Percentiles rank a stretch among this genome's conserved stretches.
These are phyloP conservation scores for Eristalis pertinax DNA, from an alignment of 2,888 invertebrate genomes.

Conservation along the genomic window DNA sequence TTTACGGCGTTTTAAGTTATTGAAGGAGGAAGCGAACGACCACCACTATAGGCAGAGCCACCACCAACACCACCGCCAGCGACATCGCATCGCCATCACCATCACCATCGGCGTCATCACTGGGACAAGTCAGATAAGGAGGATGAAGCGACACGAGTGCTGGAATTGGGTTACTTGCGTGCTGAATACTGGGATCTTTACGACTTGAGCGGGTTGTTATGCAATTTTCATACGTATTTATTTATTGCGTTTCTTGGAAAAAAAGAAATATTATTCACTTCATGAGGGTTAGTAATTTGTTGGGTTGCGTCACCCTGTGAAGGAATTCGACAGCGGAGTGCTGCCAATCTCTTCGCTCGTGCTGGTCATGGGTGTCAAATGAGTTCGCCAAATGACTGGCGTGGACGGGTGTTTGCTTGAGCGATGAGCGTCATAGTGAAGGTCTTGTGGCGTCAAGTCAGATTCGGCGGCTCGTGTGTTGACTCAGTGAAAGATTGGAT, in stretches of 20 bases:
- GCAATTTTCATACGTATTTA: conserved; percentile 22
- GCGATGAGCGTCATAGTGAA: neutral
- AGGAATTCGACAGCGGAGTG: neutral
- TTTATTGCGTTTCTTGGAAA: neutral
- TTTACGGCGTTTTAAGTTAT: conserved; percentile 63
- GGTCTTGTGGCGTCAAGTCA: neutral
- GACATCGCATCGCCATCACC: neutral
- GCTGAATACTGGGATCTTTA: conserved; percentile 28
- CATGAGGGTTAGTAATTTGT: neutral
- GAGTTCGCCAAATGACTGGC: neutral
- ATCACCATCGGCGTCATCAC: conserved; percentile 7
- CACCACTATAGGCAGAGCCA: conserved; percentile 16
- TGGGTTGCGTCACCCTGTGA: neutral
- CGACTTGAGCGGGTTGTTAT: conserved; percentile 13
- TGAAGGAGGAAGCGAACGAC: conserved; percentile 56
- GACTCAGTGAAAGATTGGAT: neutral
- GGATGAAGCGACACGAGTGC: conserved; percentile 31
- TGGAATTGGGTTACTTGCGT: conserved; percentile 51
- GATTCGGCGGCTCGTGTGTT: neutral
- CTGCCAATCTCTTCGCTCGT: neutral
- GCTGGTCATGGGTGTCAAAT: neutral
- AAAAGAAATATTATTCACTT: neutral
- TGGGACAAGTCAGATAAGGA: neutral
- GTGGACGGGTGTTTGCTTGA: neutral
- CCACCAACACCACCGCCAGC: conserved; percentile 10